Percentiles rank a stretch among this genome's conserved stretches.
phyloP scores from a whole-genome alignment of 2,797 vertebrate species.

The Lacerta bilineata region DNA sequence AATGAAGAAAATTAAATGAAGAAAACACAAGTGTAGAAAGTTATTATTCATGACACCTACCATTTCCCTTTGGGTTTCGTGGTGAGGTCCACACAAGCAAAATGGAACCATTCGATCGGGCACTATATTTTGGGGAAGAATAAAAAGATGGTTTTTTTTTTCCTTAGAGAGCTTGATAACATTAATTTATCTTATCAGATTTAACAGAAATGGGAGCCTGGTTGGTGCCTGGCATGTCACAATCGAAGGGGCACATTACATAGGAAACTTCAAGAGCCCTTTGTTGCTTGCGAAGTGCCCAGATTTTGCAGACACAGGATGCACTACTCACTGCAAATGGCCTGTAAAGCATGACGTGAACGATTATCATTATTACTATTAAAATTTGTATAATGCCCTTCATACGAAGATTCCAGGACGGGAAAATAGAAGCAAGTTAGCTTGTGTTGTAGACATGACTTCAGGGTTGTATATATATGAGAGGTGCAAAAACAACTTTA shows the following conservation, averaged over 20 bases:
- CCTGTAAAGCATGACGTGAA: neutral
- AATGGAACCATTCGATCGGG: conserved; percentile 99
- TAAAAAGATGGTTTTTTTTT: neutral
- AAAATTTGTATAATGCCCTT: neutral
- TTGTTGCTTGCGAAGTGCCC: neutral
- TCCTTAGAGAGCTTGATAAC: neutral
- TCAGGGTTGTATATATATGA: neutral
- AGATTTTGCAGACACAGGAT: neutral
- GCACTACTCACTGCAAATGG: neutral
- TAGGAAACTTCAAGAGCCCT: neutral
- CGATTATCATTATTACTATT: neutral
- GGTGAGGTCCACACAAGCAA: conserved; percentile 96
- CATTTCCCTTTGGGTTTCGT: conserved; percentile 99
- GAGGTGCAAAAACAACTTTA: neutral
- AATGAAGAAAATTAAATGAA: neutral
- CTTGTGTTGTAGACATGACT: neutral
- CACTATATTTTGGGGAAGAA: conserved; percentile 82
- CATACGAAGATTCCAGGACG: neutral
- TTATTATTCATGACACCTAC: conserved; percentile 77
- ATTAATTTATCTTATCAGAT: neutral
- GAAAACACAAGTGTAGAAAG: neutral
- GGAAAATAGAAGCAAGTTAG: neutral
- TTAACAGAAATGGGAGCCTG: neutral
- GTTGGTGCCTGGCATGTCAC: neutral
- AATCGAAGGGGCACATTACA: neutral